Percentiles rank a stretch among this genome's conserved stretches.
phyloP scores from a whole-genome alignment of 2,888 invertebrate species.

The Hyalella azteca region DNA sequence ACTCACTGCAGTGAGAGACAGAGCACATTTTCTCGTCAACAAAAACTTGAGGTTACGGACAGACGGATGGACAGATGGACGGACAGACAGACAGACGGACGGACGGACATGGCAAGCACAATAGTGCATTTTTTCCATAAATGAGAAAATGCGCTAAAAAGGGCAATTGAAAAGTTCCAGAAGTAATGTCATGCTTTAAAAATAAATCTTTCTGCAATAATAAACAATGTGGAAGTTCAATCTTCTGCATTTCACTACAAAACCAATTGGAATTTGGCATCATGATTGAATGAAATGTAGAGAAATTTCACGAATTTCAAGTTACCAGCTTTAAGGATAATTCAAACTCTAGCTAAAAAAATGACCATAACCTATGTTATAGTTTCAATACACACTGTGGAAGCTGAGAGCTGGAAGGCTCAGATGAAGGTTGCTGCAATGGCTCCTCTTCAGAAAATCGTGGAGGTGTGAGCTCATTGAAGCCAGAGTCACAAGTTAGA shows the following conservation, averaged over 20 bases:
- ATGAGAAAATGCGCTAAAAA: no score
- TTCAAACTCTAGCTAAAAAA: not conserved
- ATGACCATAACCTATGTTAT: no score
- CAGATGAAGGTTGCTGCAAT: not conserved
- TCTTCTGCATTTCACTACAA: no score
- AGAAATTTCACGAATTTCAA: not conserved
- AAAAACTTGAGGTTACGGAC: not conserved
- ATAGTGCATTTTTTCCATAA: no score
- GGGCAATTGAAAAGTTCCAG: no score
- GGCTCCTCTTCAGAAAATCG: slow-evolving; percentile 52
- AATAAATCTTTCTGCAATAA: no score
- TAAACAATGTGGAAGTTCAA: no score
- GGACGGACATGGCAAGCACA: not conserved
- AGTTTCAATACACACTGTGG: slow-evolving; percentile 48
- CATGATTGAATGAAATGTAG: no score
- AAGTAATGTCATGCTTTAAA: no score
- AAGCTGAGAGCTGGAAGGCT: not conserved
- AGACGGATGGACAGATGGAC: not conserved
- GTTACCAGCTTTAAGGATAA: not conserved
- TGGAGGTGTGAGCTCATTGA: slow-evolving; percentile 57
- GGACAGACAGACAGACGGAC: not conserved
- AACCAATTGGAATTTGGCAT: no score
- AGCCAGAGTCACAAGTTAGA: slow-evolving; percentile 54
- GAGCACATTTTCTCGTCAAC: no score
- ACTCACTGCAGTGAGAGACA: not conserved